phyloP scores from a whole-genome alignment of 2,888 invertebrate genomes.

The Macrostomum cliftonense region DNA sequence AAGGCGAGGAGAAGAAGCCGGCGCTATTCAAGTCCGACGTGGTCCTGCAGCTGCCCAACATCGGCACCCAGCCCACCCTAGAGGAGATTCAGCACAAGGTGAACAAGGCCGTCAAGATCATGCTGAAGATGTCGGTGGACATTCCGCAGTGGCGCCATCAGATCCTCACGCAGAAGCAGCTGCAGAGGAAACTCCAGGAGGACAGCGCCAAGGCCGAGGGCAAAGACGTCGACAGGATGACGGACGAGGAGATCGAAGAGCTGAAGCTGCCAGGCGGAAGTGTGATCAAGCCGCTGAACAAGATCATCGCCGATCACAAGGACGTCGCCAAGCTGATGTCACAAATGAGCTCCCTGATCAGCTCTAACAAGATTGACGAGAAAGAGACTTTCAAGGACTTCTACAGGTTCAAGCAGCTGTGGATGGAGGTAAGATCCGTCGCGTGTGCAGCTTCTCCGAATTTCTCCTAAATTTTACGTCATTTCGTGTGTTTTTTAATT shows the following conservation, averaged over 20 bases:
- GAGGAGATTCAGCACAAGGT: constrained; percentile 76
- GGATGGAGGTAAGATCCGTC: constrained; percentile 24
- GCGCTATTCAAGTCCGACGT: constrained; percentile 59
- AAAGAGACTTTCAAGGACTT: constrained; percentile 62
- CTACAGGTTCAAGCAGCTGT: constrained; percentile 55
- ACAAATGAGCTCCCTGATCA: constrained; percentile 33
- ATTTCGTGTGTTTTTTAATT: constrained; percentile 7
- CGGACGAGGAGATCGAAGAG: constrained; percentile 20
- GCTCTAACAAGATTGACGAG: constrained; percentile 48
- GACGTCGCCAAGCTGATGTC: constrained; percentile 56
- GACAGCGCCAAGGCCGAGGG: constrained; percentile 8
- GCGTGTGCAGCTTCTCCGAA: no score
- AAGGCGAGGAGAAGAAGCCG: constrained; percentile 21
- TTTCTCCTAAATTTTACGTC: neutral
- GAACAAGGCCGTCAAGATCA: constrained; percentile 58
- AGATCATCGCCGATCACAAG: constrained; percentile 52
- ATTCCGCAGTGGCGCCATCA: constrained; percentile 77
- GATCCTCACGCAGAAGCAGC: constrained; percentile 29
- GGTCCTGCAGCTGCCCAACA: constrained; percentile 64
- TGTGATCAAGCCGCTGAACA: constrained; percentile 32
- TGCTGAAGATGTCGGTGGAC: constrained; percentile 66
- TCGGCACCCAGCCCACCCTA: constrained; percentile 63
- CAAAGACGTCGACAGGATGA: constrained; percentile 13
- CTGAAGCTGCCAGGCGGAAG: constrained; percentile 21
- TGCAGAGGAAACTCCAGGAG: constrained; percentile 32